Conservation (phyloP, 2,888 invertebrate genomes). For the Lasioglossum zephyrum region DNA sequence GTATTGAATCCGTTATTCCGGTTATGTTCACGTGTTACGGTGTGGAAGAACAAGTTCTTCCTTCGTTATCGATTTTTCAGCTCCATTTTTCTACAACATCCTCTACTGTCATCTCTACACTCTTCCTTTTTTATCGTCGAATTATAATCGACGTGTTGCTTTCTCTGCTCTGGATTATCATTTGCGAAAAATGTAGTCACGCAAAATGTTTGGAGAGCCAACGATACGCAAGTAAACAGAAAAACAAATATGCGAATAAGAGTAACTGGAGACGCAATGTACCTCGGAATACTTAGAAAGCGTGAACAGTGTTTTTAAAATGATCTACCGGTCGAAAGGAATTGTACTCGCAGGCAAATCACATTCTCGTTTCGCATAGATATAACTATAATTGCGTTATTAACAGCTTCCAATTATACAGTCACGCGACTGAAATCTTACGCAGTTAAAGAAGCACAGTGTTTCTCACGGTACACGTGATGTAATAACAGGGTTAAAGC, state of each 20-base stretch:
- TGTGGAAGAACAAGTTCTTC: neutral
- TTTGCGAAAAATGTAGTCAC: neutral
- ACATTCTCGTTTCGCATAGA: neutral
- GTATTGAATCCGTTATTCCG: neutral
- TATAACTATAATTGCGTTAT: neutral
- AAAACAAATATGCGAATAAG: conserved; percentile 11
- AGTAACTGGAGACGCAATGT: neutral
- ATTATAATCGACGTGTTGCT: neutral
- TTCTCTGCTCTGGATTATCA: neutral
- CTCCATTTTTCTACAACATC: neutral
- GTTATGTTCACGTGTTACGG: neutral
- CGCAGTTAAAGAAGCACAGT: neutral
- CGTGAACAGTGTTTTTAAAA: neutral
- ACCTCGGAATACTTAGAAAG: conserved; percentile 4
- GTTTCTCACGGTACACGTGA: neutral
- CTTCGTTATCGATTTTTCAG: neutral
- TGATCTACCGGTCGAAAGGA: neutral
- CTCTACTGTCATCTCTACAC: neutral
- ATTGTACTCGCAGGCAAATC: neutral
- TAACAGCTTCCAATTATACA: neutral
- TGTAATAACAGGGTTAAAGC: neutral
- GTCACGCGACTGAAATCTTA: neutral
- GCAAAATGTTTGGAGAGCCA: neutral
- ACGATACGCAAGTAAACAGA: neutral
- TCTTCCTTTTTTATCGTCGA: neutral